Evolutionary conservation across 2,113 vertebrate genomes (phyloP), one percentile per base, ranked within the genome.

Genomic region (Ptychochromis oligacanthus): DNA sequence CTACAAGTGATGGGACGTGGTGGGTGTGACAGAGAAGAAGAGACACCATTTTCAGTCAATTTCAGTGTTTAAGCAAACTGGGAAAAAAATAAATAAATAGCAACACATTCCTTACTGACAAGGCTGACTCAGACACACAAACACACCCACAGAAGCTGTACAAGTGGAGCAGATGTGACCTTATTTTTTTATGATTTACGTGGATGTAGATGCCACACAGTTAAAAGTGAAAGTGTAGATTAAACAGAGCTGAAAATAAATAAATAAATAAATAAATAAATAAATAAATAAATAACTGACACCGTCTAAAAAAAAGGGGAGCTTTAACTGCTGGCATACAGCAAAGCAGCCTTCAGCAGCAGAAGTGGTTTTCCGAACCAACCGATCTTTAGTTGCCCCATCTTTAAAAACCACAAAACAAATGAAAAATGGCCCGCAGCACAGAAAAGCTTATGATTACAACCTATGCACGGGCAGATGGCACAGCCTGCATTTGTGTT

Each of bases 391-490:
- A 49, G 80, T 90, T 84, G 89, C 89, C 81, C 86, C 80, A 56
- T 93, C 86, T 90, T 92, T 91, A 92, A 94, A 93, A 91, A 80
- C 93, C 93, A 82, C 93, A 85, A 90, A 92, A 94, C 91, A 95
- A 94, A 95, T 93, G 91, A 94, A 94, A 93, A 95, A 88, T 92
- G 80, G 81, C 84, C 89, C 89, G 9, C 89, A 61, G 91, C 86
- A 77, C 85, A 90, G 87, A 75, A 88, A 91, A 93, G 89, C 92
- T 91, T 81, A 90, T 94, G 93, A 95, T 95, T 93, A 94, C 93
- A 94, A 91, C 90, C 82, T 94, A 81, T 22, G 56, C 87, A 36
- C 18, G 80, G 88, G 89, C 93, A 90, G 89, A 94, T 93, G 93
- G 93, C 87, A 79, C 60, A 70, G 92, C 82, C 81, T 59, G 70